Conservation (phyloP, 2,888 invertebrate species). For the Limnephilus auricula region DNA sequence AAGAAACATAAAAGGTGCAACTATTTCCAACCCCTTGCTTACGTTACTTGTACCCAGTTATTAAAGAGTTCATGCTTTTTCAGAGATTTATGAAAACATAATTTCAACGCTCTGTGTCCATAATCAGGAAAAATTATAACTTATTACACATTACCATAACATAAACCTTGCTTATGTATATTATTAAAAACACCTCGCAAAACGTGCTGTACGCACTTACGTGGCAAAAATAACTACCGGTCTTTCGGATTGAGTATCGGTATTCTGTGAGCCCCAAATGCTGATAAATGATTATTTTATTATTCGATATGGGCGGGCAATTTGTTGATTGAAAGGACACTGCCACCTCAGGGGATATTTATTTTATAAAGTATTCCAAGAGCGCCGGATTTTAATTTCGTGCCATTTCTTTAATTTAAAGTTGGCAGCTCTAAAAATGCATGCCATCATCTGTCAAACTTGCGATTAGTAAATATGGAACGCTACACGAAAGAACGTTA, state of each 20-base stretch:
- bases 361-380: no score
- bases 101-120: background rate
- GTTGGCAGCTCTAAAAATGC: no score
- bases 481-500: no score
- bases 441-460: no score
- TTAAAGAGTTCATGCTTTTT: background rate
- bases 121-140: background rate
- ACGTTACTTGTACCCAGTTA: background rate
- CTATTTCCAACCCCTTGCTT: background rate
- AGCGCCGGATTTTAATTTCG: no score
- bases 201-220: background rate
- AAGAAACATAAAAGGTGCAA: background rate
- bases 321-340: background rate
- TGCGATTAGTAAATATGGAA: no score
- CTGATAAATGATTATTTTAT: background rate
- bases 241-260: background rate
- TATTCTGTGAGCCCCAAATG: background rate
- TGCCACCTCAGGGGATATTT: background rate
- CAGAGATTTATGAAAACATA: background rate
- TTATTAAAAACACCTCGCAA: background rate
- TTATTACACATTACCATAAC: background rate
- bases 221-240: background rate
- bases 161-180: background rate
- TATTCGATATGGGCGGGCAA: background rate
- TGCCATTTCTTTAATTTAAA: no score